Evolutionary conservation across 2,888 invertebrate species (phyloP), one percentile per base, ranked within the genome.

Genomic region (Dryobota labecula): DNA sequence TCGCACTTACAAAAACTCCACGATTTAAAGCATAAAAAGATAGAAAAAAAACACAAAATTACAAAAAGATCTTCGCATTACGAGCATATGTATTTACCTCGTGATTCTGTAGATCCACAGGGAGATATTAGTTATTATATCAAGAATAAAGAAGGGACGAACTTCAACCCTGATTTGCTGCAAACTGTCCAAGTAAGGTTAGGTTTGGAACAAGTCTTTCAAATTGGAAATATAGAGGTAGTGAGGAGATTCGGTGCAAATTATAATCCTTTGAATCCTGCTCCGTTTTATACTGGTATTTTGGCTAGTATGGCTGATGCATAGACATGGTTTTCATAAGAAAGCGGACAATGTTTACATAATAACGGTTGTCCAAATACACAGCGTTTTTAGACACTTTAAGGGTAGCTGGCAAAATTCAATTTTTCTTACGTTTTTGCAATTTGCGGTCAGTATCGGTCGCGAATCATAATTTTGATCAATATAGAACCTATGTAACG

Each of bases 111-210:
- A 1, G 82, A 93, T 38, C 92, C 94, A 0, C 86, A 88, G 11
- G 83, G 86, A 13, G 94, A 95, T 69, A 88, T 94, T 8, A 93
- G 93, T 72, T 93, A 90, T 68, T 94, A 93, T 54, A 75, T 90
- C 0, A 94, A 94, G 76, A 92, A 90, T 74, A 93, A 88, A 61
- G 68, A 76, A 5, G 92, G 92, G 0, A 91, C 88, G 0, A 87
- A 88, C 18, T 83, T 80, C 0, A 87, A 87, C 2, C 86, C 88
- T 0, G 82, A 90, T 70, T 33, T 87, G 3, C 60, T 78, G 0
- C 91, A 93, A 67, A 92, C 92, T 0, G 90, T 81, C 0, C 85
- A 85, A 41, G 87, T 91, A 0, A 79, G 93, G 13, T 68, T 87
- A 0, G 90, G 89, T 0, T 70, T 95, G 45, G 86, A 92, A 47